Percentiles rank a stretch among this genome's conserved stretches.
Evolutionary conservation across 2,797 vertebrate species (phyloP).

Genomic region (Halcyon leucocephala): DNA sequence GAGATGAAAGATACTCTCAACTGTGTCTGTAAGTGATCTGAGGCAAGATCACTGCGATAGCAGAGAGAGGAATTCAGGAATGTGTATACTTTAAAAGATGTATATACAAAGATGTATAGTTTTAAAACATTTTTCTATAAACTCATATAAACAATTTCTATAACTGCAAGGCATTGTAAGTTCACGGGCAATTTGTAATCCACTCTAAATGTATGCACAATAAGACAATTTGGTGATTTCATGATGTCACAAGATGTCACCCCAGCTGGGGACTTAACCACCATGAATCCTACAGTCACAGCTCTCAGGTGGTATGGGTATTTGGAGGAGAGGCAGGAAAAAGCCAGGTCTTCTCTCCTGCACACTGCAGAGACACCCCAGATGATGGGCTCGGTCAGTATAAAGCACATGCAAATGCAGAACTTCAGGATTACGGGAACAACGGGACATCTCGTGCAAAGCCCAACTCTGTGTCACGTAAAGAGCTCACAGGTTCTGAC

Average conservation of each 20-base stretch:
- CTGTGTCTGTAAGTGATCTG: neutral
- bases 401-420: neutral
- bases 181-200: neutral
- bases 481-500: neutral
- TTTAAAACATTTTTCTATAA: neutral
- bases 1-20: constrained; percentile 41
- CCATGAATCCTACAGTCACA: neutral
- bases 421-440: neutral
- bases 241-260: neutral
- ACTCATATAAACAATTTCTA: neutral
- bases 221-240: neutral
- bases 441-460: neutral
- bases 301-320: neutral
- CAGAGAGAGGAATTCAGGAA: neutral
- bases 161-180: neutral
- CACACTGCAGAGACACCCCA: neutral
- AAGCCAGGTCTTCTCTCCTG: neutral
- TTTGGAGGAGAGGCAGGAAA: neutral
- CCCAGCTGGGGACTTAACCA: neutral
- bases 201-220: neutral
- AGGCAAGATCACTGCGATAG: neutral
- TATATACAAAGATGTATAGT: neutral
- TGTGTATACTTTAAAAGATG: neutral
- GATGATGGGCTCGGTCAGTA: neutral
- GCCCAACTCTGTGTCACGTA: neutral